Evolutionary conservation across 2,888 invertebrate species (phyloP).

Genomic region (Tryphoninae sp.): DNA sequence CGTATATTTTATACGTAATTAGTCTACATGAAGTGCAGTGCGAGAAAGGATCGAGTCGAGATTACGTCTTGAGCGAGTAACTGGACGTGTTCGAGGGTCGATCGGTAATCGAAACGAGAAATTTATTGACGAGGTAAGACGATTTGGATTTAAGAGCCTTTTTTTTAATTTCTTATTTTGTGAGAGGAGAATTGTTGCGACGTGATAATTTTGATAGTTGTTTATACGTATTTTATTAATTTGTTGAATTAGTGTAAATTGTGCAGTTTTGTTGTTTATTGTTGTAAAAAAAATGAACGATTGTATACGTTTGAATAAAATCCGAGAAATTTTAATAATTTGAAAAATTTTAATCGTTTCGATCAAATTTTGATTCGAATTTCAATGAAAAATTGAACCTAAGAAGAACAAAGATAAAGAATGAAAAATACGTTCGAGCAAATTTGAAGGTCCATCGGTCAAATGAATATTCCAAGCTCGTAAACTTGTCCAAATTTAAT

Average conservation of each 20-base stretch:
- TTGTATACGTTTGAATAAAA: background rate
- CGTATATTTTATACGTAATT: background rate
- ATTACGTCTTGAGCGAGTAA: background rate
- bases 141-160: background rate
- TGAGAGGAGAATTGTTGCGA: too few species aligned
- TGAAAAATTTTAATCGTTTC: background rate
- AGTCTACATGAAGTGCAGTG: conserved; percentile 30
- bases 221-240: background rate
- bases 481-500: background rate
- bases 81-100: background rate
- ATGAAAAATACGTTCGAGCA: background rate
- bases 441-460: background rate
- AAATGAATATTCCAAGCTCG: background rate
- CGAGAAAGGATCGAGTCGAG: conserved; percentile 10
- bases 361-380: too few species aligned
- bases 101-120: background rate
- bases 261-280: background rate
- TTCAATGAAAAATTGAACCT: too few species aligned
- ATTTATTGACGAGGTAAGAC: background rate
- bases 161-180: background rate
- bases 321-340: background rate
- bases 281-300: background rate
- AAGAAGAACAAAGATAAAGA: too few species aligned
- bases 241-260: background rate
- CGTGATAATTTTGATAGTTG: too few species aligned